Evolutionary conservation across 2,888 invertebrate species (phyloP).

Genomic region (Xanthia togata): DNA sequence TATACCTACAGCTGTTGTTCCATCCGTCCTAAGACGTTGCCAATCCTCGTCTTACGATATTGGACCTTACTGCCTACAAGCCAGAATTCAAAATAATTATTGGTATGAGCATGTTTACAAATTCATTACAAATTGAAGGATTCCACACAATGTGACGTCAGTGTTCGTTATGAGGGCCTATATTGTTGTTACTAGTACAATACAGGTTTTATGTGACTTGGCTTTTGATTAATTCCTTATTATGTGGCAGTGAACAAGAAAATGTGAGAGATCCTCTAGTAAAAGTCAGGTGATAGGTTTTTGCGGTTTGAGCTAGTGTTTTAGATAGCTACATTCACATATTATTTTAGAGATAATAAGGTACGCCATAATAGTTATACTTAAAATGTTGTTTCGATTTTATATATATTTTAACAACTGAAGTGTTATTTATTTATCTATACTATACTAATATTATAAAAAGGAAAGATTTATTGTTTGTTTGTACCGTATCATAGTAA

Average conservation of each 20-base stretch:
- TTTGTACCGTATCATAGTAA: no score
- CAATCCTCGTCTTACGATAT: neutral
- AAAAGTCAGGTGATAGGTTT: neutral
- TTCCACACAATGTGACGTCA: neutral
- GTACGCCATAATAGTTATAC: no score
- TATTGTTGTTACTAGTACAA: slow-evolving; percentile 6
- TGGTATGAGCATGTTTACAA: neutral
- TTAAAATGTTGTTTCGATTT: no score
- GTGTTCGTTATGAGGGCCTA: neutral
- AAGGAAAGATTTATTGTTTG: no score
- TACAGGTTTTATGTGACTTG: slow-evolving; percentile 4
- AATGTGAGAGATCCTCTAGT: neutral
- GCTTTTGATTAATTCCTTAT: slow-evolving; percentile 9
- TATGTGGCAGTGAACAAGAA: slow-evolving; percentile 14
- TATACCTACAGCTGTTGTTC: neutral
- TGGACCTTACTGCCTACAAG: neutral
- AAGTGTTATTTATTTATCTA: no score
- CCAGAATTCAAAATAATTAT: neutral
- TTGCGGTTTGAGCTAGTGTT: neutral
- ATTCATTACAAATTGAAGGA: slow-evolving; percentile 29
- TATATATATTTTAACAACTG: no score
- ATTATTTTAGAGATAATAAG: neutral
- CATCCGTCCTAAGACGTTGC: neutral
- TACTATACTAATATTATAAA: no score
- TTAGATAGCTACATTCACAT: neutral